Base-by-base conservation (phyloP, 2,888 invertebrate species). In the Drosophila colorata region DNA sequence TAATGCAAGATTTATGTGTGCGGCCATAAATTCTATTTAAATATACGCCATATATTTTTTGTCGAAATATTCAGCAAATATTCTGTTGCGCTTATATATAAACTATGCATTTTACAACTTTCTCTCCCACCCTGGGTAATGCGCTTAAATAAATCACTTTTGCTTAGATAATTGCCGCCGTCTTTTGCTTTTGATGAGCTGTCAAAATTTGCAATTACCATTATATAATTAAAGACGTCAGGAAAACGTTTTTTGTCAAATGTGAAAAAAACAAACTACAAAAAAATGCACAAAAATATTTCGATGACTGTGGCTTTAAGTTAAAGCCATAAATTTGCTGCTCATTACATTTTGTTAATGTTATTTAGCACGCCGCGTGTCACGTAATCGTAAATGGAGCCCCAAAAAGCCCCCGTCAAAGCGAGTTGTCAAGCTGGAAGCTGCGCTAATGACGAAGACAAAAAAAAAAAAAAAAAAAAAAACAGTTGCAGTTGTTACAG, bases 371-470 rank as follows among this genome's bases (percentile, higher is more conserved):
- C 75, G 67, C 66, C 48, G 68, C 61, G 44, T 63, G 60, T 82
- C 80, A 85, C 85, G 80, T 85, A 83, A 85, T 65, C 69, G 61
- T 59, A 70, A 74, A 64, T 71, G 79, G 67, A 67, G 74, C 52
- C 31, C 55, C 65, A 43, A 56, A 49, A 14, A 33, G 48, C 48
- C 37, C 47, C 14, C 28, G 7, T 28, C 25, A 23, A 8, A 14
- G 33, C 16, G 16, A n/a, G 47, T n/a, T 51, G 63, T 47, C 18
- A 46, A 18, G 20, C 49, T 70, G 71, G 74, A 66, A 56, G 74
- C 67, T 74, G 57, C 56, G 51, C 64, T 75, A 74, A 74, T 74
- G 71, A 68, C 57, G 71, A 64, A 59, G 11, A 4, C 25, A 38
- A 37, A 47, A 40, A 40, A 14, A 23, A 4, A 33, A 38, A 37